Evolutionary conservation across 2,888 invertebrate genomes (phyloP), one percentile per base, ranked within the genome.

Genomic region (Pedicia rivosa): DNA sequence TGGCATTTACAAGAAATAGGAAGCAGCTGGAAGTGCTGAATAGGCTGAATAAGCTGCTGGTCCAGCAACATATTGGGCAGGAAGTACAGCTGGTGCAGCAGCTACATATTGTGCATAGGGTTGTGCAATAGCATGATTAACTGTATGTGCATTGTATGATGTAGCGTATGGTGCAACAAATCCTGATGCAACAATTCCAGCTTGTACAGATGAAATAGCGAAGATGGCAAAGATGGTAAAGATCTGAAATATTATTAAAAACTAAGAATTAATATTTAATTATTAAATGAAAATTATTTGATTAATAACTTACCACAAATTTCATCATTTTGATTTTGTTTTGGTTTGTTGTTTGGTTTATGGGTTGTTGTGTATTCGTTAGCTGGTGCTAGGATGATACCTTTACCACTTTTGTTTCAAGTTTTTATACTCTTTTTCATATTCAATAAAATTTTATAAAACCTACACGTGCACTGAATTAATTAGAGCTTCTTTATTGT

Each of bases 91-190:
- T 29, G 57, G 52, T 5, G 56, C 42, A 8, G 65, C 59, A 15
- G 58, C 55, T 2, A 53, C 49, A 16, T 60, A 54, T 10, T 57
- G 52, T 8, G 65, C 52, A 5, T 71, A 67, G 1, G 80, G 80
- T 8, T 75, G 66, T 16, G 79, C 78, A 4, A 79, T 67, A 1
- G 80, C 80, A 48, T 81, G 81, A 60, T 80, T 78, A 38, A 81
- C 66, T 14, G 74, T 65, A 48, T 79, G 80, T 0, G 79, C 78
- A 41, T 78, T 78, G 60, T 78, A 82, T 10, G 78, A 78, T 47
- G 70, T 72, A 36, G 81, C 80, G 47, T 78, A 79, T 3, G 81
- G 79, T 1, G 79, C 74, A 4, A 79, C 65, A 39, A 70, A 68
- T 4, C 74, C 73, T 10, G 56, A 55, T 14, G 57, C 51, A 20